Percentiles rank a stretch among this genome's conserved stretches.
phyloP scores from a whole-genome alignment of 37 sponge, comb jelly and placozoan species.

The Aplysina aerophoba region DNA sequence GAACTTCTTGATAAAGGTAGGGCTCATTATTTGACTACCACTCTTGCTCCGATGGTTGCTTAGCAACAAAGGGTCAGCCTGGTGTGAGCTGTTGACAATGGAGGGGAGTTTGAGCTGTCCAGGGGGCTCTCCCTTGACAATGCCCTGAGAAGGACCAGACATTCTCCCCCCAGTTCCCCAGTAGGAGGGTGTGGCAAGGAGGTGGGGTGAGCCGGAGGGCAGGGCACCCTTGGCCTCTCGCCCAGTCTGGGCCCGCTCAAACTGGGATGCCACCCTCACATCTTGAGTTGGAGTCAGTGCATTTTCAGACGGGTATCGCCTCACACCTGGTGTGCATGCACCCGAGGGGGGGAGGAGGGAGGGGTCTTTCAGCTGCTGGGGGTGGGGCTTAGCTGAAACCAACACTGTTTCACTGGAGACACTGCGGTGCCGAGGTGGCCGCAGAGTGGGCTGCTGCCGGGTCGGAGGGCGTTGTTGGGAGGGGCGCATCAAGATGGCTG shows the following conservation, averaged over 20 bases:
- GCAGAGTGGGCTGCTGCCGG: not conserved
- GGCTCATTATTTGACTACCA: conserved; percentile 7
- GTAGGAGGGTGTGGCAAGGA: not conserved
- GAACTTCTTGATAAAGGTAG: not conserved
- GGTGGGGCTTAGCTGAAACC: not conserved
- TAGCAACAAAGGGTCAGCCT: not conserved
- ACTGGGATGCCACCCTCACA: not conserved
- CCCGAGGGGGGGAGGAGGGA: too few relatives aligned
- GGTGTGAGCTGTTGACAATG: not conserved
- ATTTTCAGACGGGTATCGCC: not conserved
- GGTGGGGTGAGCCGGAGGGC: not conserved
- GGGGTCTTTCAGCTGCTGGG: too few relatives aligned
- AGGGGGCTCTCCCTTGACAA: too few relatives aligned
- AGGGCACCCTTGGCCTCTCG: not conserved
- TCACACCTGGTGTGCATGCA: not conserved
- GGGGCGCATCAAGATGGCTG: not conserved
- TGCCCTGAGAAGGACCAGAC: too few relatives aligned
- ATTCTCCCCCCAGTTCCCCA: not conserved
- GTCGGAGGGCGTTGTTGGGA: not conserved
- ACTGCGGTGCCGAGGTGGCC: conserved; percentile 11
- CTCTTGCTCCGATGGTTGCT: conserved; percentile 17
- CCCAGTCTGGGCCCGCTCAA: not conserved
- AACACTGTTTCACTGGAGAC: not conserved
- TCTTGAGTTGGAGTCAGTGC: not conserved
- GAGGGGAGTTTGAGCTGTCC: not conserved